Conservation (phyloP, 2,797 vertebrate species). For the Podarcis lilfordi region DNA sequence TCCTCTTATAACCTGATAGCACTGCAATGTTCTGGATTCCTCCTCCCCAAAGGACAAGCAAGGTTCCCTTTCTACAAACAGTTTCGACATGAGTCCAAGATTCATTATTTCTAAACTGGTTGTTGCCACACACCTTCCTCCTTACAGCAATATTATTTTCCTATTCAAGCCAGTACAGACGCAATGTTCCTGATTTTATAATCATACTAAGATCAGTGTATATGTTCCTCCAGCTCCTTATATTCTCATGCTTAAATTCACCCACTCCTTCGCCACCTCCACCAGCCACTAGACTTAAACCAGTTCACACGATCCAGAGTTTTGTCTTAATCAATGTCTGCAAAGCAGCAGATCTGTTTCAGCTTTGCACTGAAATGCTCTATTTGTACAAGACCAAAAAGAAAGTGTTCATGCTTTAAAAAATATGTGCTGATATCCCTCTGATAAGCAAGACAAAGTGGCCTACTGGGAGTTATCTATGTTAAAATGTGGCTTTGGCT, state of each 20-base stretch:
- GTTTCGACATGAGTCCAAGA: not conserved
- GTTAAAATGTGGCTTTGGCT: not conserved
- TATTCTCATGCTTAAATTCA: not conserved
- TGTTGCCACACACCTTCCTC: not conserved
- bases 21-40: not conserved
- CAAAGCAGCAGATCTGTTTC: not conserved
- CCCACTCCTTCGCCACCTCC: not conserved
- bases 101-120: not conserved
- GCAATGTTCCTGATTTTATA: not conserved
- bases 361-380: not conserved
- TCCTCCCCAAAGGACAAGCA: not conserved
- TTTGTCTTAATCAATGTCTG: not conserved
- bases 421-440: not conserved
- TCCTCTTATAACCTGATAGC: conserved; percentile 14
- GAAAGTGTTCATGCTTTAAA: not conserved
- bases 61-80: not conserved
- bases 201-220: not conserved
- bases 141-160: not conserved
- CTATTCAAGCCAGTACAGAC: not conserved
- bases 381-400: not conserved
- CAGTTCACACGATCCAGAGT: not conserved
- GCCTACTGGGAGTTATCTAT: not conserved
- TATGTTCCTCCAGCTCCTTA: not conserved
- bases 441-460: not conserved
- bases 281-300: not conserved